Percentiles rank a stretch among this genome's conserved stretches.
phyloP scores from a whole-genome alignment of 2,797 vertebrate species.

The Pristis pectinata region DNA sequence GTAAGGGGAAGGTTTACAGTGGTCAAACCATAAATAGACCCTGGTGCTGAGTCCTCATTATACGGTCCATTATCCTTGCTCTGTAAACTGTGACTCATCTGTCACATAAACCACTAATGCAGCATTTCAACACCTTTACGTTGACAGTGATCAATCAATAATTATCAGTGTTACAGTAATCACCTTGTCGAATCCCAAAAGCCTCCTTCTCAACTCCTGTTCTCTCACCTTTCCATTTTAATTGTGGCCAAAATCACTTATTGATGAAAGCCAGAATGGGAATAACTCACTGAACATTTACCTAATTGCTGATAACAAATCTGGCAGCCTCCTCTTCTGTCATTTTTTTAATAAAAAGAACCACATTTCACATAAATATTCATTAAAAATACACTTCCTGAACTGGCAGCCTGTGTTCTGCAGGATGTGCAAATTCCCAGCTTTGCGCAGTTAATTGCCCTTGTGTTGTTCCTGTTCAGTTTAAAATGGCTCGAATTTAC shows the following conservation, averaged over 20 bases:
- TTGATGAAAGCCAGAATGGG: conserved; percentile 20
- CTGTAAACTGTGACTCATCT: background rate
- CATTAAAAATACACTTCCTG: conserved; percentile 21
- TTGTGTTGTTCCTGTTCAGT: background rate
- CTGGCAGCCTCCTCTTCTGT: background rate
- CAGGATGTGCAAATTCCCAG: background rate
- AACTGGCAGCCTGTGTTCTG: background rate
- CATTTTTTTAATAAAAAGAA: background rate
- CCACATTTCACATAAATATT: background rate
- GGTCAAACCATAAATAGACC: background rate
- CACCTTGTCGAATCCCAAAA: background rate
- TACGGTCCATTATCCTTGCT: background rate
- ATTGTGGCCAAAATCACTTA: conserved; percentile 3
- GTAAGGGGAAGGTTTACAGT: too few species aligned
- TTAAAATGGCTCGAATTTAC: background rate
- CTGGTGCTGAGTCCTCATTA: background rate
- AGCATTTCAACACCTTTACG: background rate
- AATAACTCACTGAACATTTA: conserved; percentile 10
- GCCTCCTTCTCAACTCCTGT: background rate
- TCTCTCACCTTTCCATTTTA: conserved; percentile 5
- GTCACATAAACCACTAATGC: background rate
- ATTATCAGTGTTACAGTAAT: conserved; percentile 1
- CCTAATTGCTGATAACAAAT: conserved; percentile 23
- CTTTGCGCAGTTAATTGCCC: conserved; percentile 6
- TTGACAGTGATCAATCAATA: background rate